These are phyloP conservation scores for Vidua macroura DNA, from an alignment of 2,113 vertebrate genomes.

Conservation along the genomic window DNA sequence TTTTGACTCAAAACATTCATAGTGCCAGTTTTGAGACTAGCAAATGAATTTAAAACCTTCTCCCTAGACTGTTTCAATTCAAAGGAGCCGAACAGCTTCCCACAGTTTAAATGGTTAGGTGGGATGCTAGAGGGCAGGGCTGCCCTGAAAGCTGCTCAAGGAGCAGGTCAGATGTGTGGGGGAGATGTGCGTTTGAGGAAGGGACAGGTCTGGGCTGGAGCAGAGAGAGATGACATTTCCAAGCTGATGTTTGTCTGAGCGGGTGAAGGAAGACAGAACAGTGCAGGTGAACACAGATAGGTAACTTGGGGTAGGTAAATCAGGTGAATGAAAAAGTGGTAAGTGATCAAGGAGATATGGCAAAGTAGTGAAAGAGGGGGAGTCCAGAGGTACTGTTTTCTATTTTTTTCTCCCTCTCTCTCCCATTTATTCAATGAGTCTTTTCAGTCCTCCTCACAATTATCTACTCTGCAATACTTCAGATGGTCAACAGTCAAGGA, in stretches of 20 bases:
- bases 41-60: neutral
- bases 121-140: neutral
- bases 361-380: neutral
- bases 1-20: neutral
- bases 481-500: neutral
- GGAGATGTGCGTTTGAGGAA: neutral
- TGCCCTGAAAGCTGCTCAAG: neutral
- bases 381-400: neutral
- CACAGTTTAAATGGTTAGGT: neutral
- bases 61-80: neutral
- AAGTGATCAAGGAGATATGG: neutral
- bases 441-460: neutral
- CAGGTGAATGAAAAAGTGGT: neutral
- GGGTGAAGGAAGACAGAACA: neutral
- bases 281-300: fast-evolving
- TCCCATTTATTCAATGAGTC: neutral
- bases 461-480: neutral
- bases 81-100: neutral
- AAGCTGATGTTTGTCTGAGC: neutral
- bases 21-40: neutral
- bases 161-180: neutral
- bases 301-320: neutral
- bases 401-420: neutral
- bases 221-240: neutral
- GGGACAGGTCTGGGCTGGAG: neutral